phyloP scores from a whole-genome alignment of 2,113 vertebrate species.

The Alaudala cheleensis region DNA sequence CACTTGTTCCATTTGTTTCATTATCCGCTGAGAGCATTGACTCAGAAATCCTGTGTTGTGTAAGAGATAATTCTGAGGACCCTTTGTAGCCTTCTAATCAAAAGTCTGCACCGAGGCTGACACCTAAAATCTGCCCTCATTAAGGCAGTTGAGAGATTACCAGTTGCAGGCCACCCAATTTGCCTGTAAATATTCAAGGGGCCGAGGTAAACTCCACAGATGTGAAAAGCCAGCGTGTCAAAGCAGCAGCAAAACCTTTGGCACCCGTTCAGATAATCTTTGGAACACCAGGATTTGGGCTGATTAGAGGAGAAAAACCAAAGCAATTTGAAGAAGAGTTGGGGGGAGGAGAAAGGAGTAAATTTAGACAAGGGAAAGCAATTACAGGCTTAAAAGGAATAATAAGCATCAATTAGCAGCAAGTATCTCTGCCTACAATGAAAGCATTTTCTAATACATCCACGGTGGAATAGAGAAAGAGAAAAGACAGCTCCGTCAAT shows the following conservation, averaged over 20 bases:
- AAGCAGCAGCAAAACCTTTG: constrained; percentile 32
- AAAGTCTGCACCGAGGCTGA: constrained; percentile 3
- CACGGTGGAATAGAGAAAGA: constrained; percentile 43
- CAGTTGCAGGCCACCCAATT: not conserved
- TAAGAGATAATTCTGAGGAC: constrained; percentile 23
- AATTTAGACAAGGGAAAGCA: constrained; percentile 69
- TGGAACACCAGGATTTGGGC: constrained; percentile 28
- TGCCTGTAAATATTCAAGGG: constrained; percentile 15
- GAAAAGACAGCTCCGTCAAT: not conserved
- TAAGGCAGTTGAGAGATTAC: constrained; percentile 25
- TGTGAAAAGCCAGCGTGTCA: not conserved
- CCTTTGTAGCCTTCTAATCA: constrained; percentile 41
- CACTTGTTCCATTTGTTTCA: not conserved
- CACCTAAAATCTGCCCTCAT: constrained; percentile 38
- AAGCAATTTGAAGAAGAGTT: constrained; percentile 32
- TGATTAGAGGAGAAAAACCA: constrained; percentile 59
- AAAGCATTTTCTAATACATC: constrained; percentile 59
- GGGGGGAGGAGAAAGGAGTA: not conserved
- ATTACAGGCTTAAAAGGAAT: constrained; percentile 70
- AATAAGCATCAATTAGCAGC: constrained; percentile 71
- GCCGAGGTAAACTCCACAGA: not conserved
- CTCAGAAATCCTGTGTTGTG: constrained; percentile 17
- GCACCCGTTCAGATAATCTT: not conserved
- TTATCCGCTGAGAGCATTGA: not conserved
- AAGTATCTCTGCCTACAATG: constrained; percentile 66